phyloP scores from a whole-genome alignment of 2,113 vertebrate species.

The Salvelinus namaycush region DNA sequence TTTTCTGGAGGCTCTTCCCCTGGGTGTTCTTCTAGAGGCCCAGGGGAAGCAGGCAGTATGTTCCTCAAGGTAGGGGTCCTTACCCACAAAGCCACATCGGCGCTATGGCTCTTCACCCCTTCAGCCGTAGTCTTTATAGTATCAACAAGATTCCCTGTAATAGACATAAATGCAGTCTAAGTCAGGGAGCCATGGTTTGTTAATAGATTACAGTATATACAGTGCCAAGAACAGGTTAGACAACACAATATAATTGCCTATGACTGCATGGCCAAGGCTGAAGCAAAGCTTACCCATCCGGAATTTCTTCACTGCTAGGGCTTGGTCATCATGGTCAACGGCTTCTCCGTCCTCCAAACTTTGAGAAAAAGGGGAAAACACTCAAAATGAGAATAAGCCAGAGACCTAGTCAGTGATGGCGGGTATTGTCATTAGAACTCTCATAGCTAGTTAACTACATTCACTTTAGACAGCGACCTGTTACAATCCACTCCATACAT shows the following conservation, averaged over 20 bases:
- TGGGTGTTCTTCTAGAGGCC: slow-evolving; percentile 19
- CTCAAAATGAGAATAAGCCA: background rate
- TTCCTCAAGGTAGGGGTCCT: slow-evolving; percentile 63
- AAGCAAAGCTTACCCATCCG: slow-evolving; percentile 68
- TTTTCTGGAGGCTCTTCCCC: background rate
- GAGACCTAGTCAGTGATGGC: too few species aligned
- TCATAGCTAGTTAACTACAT: too few species aligned
- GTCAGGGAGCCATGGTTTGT: too few species aligned
- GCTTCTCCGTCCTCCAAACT: slow-evolving; percentile 69
- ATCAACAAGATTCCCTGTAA: slow-evolving; percentile 72
- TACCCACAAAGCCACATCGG: slow-evolving; percentile 71
- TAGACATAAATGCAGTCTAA: too few species aligned
- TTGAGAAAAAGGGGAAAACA: slow-evolving; percentile 4
- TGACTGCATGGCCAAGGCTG: too few species aligned
- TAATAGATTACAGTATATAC: too few species aligned
- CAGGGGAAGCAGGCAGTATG: slow-evolving; percentile 61
- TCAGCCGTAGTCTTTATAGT: slow-evolving; percentile 72
- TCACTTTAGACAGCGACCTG: too few species aligned
- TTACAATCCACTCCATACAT: too few species aligned
- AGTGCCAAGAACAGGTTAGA: too few species aligned
- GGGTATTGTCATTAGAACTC: too few species aligned
- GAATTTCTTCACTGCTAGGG: slow-evolving; percentile 66
- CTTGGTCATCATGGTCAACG: slow-evolving; percentile 52
- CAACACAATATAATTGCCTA: too few species aligned
- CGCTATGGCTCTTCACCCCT: slow-evolving; percentile 71